Evolutionary conservation across 2,113 vertebrate species (phyloP).

Genomic region (Salvator merianae): DNA sequence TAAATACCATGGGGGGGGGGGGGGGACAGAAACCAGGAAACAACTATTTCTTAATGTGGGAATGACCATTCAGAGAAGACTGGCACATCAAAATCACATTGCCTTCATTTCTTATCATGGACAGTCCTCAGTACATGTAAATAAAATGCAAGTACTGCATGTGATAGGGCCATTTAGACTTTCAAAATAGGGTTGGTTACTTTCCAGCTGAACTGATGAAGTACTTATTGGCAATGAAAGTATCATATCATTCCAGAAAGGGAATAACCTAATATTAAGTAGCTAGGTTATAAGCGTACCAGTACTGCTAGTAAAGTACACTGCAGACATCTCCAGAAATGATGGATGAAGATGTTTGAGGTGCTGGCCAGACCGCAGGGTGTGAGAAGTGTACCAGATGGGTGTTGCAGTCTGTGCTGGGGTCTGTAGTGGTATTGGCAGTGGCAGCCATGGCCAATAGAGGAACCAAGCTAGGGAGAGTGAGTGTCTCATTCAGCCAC

Average conservation of each 20-base stretch:
- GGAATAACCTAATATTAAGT: not conserved
- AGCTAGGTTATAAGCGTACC: no score
- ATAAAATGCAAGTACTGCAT: not conserved
- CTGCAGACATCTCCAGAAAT: no score
- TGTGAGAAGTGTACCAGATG: no score
- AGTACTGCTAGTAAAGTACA: no score
- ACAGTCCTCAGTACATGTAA: not conserved
- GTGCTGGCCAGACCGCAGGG: no score
- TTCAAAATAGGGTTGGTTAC: not conserved
- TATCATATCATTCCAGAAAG: not conserved
- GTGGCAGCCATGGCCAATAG: no score
- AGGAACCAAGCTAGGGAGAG: no score
- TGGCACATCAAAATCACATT: not conserved
- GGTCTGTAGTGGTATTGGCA: no score
- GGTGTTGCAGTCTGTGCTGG: no score
- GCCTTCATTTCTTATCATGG: not conserved
- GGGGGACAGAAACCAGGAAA: not conserved
- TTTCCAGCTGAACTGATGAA: not conserved
- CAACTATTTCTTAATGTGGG: not conserved
- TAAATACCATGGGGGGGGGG: not conserved
- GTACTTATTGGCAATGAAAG: not conserved
- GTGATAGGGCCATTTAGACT: not conserved
- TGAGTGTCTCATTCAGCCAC: no score
- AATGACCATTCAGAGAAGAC: not conserved
- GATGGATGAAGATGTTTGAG: no score